These are phyloP conservation scores for Taurulus bubalis DNA, from an alignment of 2,113 vertebrate species.

Conservation along the genomic window DNA sequence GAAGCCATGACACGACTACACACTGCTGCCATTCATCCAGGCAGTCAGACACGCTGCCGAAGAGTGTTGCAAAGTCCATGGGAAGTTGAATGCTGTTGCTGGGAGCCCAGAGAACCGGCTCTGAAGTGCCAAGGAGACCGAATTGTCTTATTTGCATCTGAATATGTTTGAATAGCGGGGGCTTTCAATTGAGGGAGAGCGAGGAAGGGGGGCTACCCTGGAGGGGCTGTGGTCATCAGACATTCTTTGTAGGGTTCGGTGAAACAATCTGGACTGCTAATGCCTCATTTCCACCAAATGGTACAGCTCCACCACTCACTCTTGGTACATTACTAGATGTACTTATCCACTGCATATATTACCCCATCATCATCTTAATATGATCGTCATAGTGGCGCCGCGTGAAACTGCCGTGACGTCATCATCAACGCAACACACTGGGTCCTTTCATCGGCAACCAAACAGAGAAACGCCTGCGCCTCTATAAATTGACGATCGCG, in stretches of 20 bases:
- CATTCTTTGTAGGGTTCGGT: not conserved
- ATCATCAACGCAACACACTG: not conserved
- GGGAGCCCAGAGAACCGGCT: slow-evolving; percentile 5
- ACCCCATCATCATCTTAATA: not conserved
- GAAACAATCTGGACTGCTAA: not conserved
- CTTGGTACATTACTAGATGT: not conserved
- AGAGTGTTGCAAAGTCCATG: not conserved
- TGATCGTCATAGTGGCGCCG: not conserved
- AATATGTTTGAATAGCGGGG: slow-evolving; percentile 42
- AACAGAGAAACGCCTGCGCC: not conserved
- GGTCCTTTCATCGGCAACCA: not conserved
- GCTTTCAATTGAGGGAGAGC: slow-evolving; percentile 2
- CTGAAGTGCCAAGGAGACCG: slow-evolving; percentile 30
- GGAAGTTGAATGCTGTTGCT: slow-evolving; percentile 39
- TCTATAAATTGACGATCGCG: not conserved
- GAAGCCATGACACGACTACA: slow-evolving; percentile 13
- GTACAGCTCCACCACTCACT: not conserved
- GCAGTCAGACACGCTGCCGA: not conserved
- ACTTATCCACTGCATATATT: not conserved
- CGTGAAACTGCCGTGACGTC: not conserved
- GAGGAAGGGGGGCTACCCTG: not conserved
- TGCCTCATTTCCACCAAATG: not conserved
- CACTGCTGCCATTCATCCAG: slow-evolving; percentile 1
- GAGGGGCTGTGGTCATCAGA: not conserved
- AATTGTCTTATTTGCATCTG: slow-evolving; percentile 55